These are phyloP conservation scores for Erebia epiphron DNA, from an alignment of 2,888 invertebrate species.

Conservation along the genomic window DNA sequence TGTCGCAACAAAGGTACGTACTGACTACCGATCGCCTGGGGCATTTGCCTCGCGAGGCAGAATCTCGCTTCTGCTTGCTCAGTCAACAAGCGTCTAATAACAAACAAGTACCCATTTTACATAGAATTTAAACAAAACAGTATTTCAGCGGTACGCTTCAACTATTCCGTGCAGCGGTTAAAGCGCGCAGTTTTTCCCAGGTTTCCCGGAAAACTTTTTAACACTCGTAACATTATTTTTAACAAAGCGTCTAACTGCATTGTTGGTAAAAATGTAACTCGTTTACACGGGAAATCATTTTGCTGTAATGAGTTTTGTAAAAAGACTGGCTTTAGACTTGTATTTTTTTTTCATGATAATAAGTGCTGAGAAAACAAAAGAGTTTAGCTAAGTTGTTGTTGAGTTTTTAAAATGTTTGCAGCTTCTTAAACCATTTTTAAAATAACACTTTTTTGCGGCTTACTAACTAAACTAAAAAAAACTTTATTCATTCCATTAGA, in stretches of 20 bases:
- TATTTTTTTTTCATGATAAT: constrained; percentile 2
- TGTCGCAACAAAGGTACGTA: too few relatives aligned
- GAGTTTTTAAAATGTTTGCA: neutral
- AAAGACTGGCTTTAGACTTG: constrained; percentile 5
- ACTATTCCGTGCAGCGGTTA: constrained; percentile 29
- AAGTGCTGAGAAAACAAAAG: constrained; percentile 9
- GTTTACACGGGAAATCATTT: constrained; percentile 25
- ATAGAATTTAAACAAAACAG: constrained; percentile 38
- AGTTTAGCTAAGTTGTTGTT: constrained; percentile 8
- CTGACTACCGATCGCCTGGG: too few relatives aligned
- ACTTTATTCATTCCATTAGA: too few relatives aligned
- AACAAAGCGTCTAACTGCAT: constrained; percentile 23
- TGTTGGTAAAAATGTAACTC: constrained; percentile 27
- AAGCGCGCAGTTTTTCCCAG: constrained; percentile 32
- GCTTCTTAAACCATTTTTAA: neutral
- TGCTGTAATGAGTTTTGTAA: constrained; percentile 18
- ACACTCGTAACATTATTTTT: constrained; percentile 22
- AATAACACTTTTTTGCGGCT: neutral
- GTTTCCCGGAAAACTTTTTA: constrained; percentile 23
- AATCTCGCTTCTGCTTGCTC: too few relatives aligned
- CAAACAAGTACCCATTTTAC: too few relatives aligned
- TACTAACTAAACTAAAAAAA: too few relatives aligned
- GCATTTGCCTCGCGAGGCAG: too few relatives aligned
- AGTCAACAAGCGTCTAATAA: too few relatives aligned
- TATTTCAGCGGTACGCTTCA: constrained; percentile 43